Evolutionary conservation across 2,113 vertebrate genomes (phyloP), one percentile per base, ranked within the genome.

Genomic region (Hippoglossus stenolepis): DNA sequence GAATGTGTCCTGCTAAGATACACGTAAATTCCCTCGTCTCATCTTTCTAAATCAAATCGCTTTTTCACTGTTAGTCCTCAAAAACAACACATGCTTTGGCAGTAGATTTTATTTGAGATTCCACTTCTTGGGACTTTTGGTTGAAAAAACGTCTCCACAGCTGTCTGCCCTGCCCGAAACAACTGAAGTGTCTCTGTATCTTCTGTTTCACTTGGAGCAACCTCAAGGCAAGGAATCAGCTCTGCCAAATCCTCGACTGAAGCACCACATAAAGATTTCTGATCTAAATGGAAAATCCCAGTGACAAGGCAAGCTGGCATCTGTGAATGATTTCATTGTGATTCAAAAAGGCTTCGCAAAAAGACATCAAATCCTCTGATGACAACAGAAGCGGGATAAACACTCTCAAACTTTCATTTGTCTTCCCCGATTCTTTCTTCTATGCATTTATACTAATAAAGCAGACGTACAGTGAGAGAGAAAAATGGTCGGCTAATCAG

Each of bases 401-500:
- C 51, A 21, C 9, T 54, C 45, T 28, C n/a, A 20, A 51, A n/a
- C 3, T 62, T 54, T 20, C 24, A 64, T 65, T 58, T 58, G 10
- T 59, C 11, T 38, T 49, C 11, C 3, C 10, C 26, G 20, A 15
- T 72, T 20, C 20, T 67, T 21, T 45, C 13, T 24, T 72, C 23
- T 47, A 14, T 28, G 3, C 20, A 3, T 28, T 67, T 72, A 38
- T 59, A 61, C 63, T 14, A 56, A 51, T 61, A 56, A 67, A 70
- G 51, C 26, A 65, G 65, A 74, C 40, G 53, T 23, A 49, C 6
- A 40, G 21, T 13, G 24, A 0, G 49, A 9, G 18, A 56, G 59
- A 77, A 84, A 84, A 82, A 79, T 0, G 0, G 17, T 68, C 31
- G 0, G 12, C 68, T 83, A 79, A 86, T 82, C 53, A 77, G 31